phyloP scores from a whole-genome alignment of 1,140 invertebrate genomes.

The Diploscapter pachys region DNA sequence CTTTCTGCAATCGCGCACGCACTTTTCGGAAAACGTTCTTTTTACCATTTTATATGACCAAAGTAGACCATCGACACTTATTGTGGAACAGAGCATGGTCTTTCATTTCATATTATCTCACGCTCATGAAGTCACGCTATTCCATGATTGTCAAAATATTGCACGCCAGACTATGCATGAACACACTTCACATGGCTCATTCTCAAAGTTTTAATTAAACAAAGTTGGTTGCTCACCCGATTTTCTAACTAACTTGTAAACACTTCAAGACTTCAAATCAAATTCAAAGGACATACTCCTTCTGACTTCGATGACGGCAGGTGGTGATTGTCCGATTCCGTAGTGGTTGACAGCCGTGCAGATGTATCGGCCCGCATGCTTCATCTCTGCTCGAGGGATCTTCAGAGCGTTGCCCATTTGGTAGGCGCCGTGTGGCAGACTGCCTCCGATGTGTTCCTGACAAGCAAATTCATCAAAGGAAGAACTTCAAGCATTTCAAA shows the following conservation, averaged over 20 bases:
- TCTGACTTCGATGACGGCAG: slow-evolving; percentile 52
- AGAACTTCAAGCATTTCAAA: no score
- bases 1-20: no score
- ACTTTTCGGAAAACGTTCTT: no score
- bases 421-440: slow-evolving; percentile 53
- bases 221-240: background rate
- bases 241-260: background rate
- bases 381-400: slow-evolving; percentile 47
- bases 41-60: no score
- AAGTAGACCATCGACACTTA: no score
- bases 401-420: slow-evolving; percentile 51
- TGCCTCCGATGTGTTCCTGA: slow-evolving; percentile 47
- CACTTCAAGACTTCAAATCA: slow-evolving; percentile 2
- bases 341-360: slow-evolving; percentile 50
- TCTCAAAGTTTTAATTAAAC: background rate
- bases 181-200: slow-evolving; percentile 49
- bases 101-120: no score
- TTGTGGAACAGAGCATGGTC: no score
- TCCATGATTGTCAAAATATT: slow-evolving; percentile 41
- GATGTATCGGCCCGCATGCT: slow-evolving; percentile 55
- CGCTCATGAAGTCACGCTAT: slow-evolving; percentile 40
- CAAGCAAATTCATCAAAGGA: background rate
- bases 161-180: slow-evolving; percentile 49
- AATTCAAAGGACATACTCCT: slow-evolving; percentile 32
- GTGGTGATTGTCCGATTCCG: slow-evolving; percentile 50